Base-by-base conservation (phyloP, 2,888 invertebrate species). In the Crioceris asparagi region DNA sequence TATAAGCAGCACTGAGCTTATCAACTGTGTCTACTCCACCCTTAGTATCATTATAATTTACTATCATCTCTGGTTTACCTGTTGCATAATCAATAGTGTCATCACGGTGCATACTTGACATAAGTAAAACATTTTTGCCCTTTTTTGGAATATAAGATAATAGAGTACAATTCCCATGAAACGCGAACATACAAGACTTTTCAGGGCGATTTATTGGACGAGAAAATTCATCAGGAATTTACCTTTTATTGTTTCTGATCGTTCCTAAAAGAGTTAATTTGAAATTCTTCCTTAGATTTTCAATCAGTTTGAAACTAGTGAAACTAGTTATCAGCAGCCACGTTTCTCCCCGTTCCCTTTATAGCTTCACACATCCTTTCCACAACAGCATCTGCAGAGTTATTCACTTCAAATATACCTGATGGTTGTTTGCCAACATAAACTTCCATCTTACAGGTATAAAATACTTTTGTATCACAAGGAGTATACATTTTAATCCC, bases 401-500 rank as follows among this genome's bases (percentile, higher is more conserved):
- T 30, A 30, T 16, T 30, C 16, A 15, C 15, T 30, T n/a, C 31
- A 14, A 30, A 30, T 12, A 16, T 17, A n/a, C 32, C 32, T n/a
- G 11, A 6, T n/a, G 11, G 17, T n/a, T 32, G 32, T 4, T 17
- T 32, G 5, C 32, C 18, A 12, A 44, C 43, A 45, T 52, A 53
- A 26, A 53, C 43, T 42, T 55, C 49, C 39, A 54, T 32, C 29
- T 51, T 49, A 12, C 16, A 29, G 11, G 49, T 47, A 41, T 53
- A 53, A 46, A 40, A 54, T 11, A 41, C 39, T 38, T 48, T 50
- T 16, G 49, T 41, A 40, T 55, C 52, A 29, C 36, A 39, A 10
- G 50, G 26, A 11, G 54, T 50, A 23, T 31, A 41, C 26, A 67
- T 61, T 3, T 61, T 62, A 1, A 54, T 26, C n/a, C 34, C 40